Base-by-base conservation (phyloP, 2,113 vertebrate species). In the Trinectes maculatus region DNA sequence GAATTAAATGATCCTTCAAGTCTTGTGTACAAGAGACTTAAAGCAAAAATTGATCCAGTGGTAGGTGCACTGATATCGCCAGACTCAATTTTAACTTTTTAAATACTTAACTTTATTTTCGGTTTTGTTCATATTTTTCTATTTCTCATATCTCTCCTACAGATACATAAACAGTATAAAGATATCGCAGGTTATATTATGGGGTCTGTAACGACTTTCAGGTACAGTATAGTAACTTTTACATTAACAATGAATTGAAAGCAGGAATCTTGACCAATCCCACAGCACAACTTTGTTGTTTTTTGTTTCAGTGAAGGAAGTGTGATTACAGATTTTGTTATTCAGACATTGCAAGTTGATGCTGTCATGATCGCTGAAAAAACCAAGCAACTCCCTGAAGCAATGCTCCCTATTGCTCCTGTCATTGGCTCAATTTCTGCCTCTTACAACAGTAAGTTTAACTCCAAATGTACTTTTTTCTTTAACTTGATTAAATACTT, bases 271-370 rank as follows among this genome's bases (percentile, higher is more conserved):
- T 2, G 21, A 3, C 1, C 15, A 3, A 39, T 33, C 40, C 16
- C 29, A 47, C 11, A 31, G 37, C 3, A 22, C 1, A 42, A 31
- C 5, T 31, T 18, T 54, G 12, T n/a, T n/a, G 10, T 1, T 44
- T 71, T 29, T 56, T 82, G 5, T 64, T 65, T 19, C 61, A 92
- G 91, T 3, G 0, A 28, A 37, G 91, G 91, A 43, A 92, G 91
- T 19, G 5, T 87, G n/a, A 70, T 90, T 26, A 42, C 37, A 66
- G 67, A 86, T 13, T 90, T 69, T 42, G 49, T 8, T 22, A 33
- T 92, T 16, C 3, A 5, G 39, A 66, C 78, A 25, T 59, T 22
- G 5, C 3, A 40, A 2, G 1, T 72, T 19, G 5, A 26, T 10
- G 1, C 9, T 0, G 2, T 3, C 0, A 24, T 71, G 69, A 25